A percentile compares a stretch with the other conserved stretches of the same genome.
Evolutionary conservation across 2,888 invertebrate genomes (phyloP).

Genomic region (Cheilosia vernalis): DNA sequence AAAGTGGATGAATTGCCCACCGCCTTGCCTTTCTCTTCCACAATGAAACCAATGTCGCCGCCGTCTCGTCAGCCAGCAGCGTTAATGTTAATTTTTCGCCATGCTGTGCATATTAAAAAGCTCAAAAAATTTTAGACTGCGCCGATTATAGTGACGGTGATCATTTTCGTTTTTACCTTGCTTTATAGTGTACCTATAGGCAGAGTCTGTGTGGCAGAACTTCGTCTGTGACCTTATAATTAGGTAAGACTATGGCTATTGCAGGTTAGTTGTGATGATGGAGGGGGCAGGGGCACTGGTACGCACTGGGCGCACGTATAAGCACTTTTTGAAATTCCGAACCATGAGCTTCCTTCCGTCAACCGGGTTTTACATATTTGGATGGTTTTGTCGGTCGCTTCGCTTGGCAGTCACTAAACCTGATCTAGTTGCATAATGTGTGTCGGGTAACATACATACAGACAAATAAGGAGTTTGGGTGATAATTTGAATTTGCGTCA

Average conservation of each 20-base stretch:
- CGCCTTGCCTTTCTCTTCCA: conserved; percentile 50
- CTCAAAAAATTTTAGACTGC: conserved; percentile 42
- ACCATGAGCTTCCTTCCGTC: conserved; percentile 68
- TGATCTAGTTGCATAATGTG: conserved; percentile 70
- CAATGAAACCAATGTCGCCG: conserved; percentile 32
- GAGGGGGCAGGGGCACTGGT: too few species aligned
- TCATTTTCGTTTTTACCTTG: conserved; percentile 28
- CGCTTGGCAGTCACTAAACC: conserved; percentile 12
- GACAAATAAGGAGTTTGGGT: background rate
- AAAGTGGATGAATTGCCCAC: conserved; percentile 13
- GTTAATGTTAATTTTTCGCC: conserved; percentile 27
- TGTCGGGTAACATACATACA: too few species aligned
- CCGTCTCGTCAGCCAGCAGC: conserved; percentile 9
- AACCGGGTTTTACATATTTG: conserved; percentile 35
- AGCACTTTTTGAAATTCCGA: conserved; percentile 62
- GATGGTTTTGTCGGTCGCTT: conserved; percentile 34
- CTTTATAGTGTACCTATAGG: conserved; percentile 5
- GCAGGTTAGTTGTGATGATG: background rate
- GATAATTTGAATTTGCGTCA: conserved; percentile 6
- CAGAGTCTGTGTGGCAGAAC: conserved; percentile 45
- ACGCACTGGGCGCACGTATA: background rate
- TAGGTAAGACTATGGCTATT: conserved; percentile 37
- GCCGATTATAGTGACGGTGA: conserved; percentile 37
- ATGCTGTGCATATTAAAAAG: conserved; percentile 70
- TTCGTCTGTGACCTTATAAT: conserved; percentile 68